phyloP scores from a whole-genome alignment of 1,140 invertebrate genomes.

The Hestina assimilis region DNA sequence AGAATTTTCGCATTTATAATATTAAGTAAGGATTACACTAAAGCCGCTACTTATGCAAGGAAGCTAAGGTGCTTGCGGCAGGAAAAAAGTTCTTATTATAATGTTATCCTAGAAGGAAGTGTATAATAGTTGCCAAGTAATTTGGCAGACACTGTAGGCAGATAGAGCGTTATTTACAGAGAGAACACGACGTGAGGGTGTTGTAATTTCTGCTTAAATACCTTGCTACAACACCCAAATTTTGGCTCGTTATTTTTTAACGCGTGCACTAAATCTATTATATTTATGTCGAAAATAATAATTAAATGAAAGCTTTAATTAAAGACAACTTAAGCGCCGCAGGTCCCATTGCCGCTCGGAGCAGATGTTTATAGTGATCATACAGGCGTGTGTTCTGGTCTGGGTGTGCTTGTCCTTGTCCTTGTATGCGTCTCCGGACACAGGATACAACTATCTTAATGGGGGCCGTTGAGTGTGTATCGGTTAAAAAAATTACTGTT shows the following conservation, averaged over 20 bases:
- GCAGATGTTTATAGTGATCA: too few relatives aligned
- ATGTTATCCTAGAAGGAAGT: conserved; percentile 43
- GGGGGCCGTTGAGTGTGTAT: too few relatives aligned
- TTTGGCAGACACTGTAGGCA: conserved; percentile 51
- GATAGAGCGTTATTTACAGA: conserved; percentile 59
- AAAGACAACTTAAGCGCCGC: too few relatives aligned
- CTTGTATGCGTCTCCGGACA: too few relatives aligned
- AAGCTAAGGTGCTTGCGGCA: not conserved
- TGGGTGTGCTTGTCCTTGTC: too few relatives aligned
- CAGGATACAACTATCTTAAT: too few relatives aligned
- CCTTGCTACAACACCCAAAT: conserved; percentile 15
- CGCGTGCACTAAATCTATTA: not conserved
- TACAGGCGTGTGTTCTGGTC: too few relatives aligned
- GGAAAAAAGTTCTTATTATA: conserved; percentile 3
- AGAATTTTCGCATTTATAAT: too few relatives aligned
- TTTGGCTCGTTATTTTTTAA: conserved; percentile 14
- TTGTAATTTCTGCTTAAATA: conserved; percentile 28
- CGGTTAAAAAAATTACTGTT: too few relatives aligned
- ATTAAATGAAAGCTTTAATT: too few relatives aligned
- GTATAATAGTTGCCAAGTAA: conserved; percentile 65
- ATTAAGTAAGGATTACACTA: too few relatives aligned
- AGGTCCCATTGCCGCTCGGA: too few relatives aligned
- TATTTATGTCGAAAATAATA: not conserved
- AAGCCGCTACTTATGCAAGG: not conserved
- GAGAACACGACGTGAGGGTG: conserved; percentile 42